phyloP scores from a whole-genome alignment of 2,113 vertebrate species.

The Turnix velox region DNA sequence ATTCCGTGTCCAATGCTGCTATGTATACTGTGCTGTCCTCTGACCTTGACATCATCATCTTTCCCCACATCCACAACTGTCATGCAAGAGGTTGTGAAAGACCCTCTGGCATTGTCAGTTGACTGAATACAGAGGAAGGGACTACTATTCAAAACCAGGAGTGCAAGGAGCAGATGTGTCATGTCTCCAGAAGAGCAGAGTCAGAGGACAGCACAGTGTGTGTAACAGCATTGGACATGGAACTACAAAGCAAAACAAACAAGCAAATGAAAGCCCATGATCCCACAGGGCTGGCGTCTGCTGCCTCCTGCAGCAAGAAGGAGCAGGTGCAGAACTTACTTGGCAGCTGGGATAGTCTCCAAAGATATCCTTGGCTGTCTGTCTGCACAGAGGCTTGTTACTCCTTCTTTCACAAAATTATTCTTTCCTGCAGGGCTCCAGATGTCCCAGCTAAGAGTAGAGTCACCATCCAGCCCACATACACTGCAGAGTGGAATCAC shows the following conservation, averaged over 20 bases:
- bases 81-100: slow-evolving; percentile 17
- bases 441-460: neutral
- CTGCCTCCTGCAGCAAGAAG: neutral
- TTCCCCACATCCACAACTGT: neutral
- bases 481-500: neutral
- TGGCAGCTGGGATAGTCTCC: neutral
- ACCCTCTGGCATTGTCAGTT: neutral
- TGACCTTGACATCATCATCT: slow-evolving; percentile 17
- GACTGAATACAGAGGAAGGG: neutral
- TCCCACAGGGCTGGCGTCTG: neutral
- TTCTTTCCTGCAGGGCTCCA: neutral
- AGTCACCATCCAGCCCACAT: neutral
- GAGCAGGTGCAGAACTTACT: neutral
- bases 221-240: fast-evolving
- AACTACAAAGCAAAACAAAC: neutral
- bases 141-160: neutral
- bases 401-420: fast-evolving
- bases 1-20: too few species aligned
- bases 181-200: neutral
- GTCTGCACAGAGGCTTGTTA: neutral
- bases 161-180: neutral
- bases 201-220: neutral
- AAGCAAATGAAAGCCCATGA: neutral
- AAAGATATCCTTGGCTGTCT: neutral
- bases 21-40: too few species aligned